Percentiles rank a stretch among this genome's conserved stretches.
phyloP scores from a whole-genome alignment of 2,888 invertebrate species.

The Endomychus coccineus region DNA sequence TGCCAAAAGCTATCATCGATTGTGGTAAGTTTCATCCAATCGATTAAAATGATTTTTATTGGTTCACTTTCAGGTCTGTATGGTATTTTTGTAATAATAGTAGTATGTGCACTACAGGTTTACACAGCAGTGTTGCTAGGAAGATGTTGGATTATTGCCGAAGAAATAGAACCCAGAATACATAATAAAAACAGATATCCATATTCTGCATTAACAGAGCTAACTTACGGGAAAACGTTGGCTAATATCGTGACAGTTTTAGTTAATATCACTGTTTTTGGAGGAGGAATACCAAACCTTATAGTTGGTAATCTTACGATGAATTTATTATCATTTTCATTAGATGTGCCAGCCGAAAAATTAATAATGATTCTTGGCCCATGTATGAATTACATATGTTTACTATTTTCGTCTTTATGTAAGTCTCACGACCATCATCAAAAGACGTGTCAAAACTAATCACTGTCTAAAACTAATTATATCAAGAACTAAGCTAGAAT shows the following conservation, averaged over 20 bases:
- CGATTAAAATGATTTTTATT: slow-evolving; percentile 2
- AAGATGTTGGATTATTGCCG: slow-evolving; percentile 74
- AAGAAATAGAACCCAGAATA: slow-evolving; percentile 57
- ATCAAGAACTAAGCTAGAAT: too few species aligned
- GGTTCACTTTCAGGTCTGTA: slow-evolving; percentile 51
- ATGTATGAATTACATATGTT: too few species aligned
- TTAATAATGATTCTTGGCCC: too few species aligned
- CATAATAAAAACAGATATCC: slow-evolving; percentile 57
- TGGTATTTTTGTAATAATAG: slow-evolving; percentile 60
- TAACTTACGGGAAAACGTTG: slow-evolving; percentile 61
- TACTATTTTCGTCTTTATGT: too few species aligned
- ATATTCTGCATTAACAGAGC: slow-evolving; percentile 75
- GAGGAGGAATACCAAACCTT: slow-evolving; percentile 71
- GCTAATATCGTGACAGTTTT: slow-evolving; percentile 60
- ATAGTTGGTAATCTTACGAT: slow-evolving; percentile 62
- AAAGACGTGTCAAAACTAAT: too few species aligned
- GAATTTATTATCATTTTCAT: not conserved
- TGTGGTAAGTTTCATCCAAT: slow-evolving; percentile 52
- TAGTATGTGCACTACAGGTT: slow-evolving; percentile 63
- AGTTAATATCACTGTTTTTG: slow-evolving; percentile 68
- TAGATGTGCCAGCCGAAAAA: too few species aligned
- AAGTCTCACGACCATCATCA: too few species aligned
- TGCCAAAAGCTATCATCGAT: slow-evolving; percentile 66
- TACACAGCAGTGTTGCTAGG: slow-evolving; percentile 77
- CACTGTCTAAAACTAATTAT: too few species aligned